Conservation (phyloP, 92 coral and sea anemone genomes). For the Phenganax subtilis region DNA sequence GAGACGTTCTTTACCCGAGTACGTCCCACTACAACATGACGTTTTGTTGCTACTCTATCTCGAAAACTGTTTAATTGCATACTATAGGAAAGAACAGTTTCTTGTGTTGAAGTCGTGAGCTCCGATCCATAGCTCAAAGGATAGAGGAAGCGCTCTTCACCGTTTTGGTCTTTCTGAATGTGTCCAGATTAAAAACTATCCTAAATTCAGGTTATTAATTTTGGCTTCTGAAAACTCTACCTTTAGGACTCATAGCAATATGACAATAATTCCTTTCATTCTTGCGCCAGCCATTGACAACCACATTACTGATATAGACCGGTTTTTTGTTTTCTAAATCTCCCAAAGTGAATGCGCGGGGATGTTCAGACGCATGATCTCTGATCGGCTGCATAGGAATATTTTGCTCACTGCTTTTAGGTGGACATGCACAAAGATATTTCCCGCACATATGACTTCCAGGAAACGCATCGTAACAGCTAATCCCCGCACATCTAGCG, state of each 20-base stretch:
- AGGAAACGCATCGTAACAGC: not conserved
- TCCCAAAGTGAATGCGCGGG: not conserved
- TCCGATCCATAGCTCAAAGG: not conserved
- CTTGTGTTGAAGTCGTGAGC: too few species aligned
- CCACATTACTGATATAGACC: not conserved
- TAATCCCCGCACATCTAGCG: too few species aligned
- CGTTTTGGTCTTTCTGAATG: not conserved
- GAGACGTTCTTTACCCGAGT: too few species aligned
- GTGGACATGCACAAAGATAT: not conserved
- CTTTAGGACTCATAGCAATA: not conserved
- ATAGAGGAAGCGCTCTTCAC: not conserved
- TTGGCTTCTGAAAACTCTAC: not conserved
- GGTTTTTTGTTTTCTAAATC: slow-evolving; percentile 2
- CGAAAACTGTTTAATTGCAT: too few species aligned
- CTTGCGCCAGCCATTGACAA: slow-evolving; percentile 6
- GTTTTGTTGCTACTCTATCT: too few species aligned
- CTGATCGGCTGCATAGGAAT: too few species aligned
- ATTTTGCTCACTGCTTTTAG: not conserved
- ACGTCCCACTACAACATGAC: too few species aligned
- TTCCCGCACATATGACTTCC: not conserved
- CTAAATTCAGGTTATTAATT: not conserved
- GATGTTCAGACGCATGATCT: too few species aligned
- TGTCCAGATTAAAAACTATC: not conserved
- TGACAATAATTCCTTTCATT: not conserved
- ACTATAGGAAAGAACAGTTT: too few species aligned